Percentiles rank a stretch among this genome's conserved stretches.
Evolutionary conservation across 2,113 vertebrate genomes (phyloP).

Genomic region (Otus sunia): DNA sequence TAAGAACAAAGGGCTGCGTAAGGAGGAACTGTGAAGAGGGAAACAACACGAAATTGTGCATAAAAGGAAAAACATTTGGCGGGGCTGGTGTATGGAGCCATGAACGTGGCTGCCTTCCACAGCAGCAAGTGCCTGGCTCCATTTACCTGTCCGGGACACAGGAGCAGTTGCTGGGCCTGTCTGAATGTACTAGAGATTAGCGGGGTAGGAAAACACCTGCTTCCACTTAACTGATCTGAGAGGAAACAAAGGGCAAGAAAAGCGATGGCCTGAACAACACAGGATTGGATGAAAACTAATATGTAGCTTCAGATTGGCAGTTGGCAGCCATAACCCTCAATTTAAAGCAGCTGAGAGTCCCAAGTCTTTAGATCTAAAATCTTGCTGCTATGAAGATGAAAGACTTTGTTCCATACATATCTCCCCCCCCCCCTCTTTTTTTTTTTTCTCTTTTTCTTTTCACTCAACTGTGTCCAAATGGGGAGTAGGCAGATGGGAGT

Average conservation of each 20-base stretch:
- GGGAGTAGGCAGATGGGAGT: background rate
- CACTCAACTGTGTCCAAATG: background rate
- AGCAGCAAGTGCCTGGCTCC: background rate
- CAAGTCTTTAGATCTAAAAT: background rate
- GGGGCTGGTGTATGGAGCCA: background rate
- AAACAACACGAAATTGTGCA: rapidly evolving
- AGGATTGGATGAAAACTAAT: conserved; percentile 36
- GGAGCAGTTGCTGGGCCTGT: conserved; percentile 7
- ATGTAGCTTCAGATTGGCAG: background rate
- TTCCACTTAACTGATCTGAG: background rate
- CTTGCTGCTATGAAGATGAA: background rate
- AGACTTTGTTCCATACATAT: background rate
- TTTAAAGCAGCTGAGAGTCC: conserved; percentile 13
- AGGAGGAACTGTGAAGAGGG: background rate
- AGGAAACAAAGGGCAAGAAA: conserved; percentile 23
- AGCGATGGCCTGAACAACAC: background rate
- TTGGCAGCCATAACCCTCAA: conserved; percentile 39
- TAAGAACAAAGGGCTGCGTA: background rate
- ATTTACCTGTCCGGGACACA: background rate
- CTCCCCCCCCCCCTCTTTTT: too few relatives aligned
- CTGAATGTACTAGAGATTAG: conserved; percentile 2
- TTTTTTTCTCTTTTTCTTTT: background rate
- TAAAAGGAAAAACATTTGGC: background rate
- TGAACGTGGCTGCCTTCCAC: background rate
- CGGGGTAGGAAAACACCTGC: conserved; percentile 44